Evolutionary conservation across 1,140 invertebrate species (phyloP), one percentile per base, ranked within the genome.

Genomic region (Meloidogyne chitwoodi): DNA sequence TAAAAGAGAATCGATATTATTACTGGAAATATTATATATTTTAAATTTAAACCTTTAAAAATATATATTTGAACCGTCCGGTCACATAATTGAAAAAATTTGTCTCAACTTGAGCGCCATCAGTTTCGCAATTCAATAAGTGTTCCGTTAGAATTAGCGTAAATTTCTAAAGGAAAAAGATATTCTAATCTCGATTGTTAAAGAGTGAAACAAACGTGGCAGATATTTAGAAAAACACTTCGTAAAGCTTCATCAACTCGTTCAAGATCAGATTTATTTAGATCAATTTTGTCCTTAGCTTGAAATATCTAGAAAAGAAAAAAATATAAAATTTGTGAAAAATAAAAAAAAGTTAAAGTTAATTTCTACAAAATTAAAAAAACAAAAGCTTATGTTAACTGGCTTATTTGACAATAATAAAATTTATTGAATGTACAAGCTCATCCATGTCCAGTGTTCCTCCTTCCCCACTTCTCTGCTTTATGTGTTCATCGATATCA

Each of bases 121-220:
- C 94, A 4, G 93, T 93, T 87, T 98, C 95, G 88, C 93, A 94
- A 48, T 92, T 90, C 38, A 94, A 93, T 79, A 98, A 90, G 90
- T 98, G 95, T 88, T 98, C 95, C 0, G 94, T 96, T 66, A 99
- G 90, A 80, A 96, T 94, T 93, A 98, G 97, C 77, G 98, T 98
- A 88, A 99, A 98, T 79, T 95, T 90, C 92, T 93, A 86, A 26
- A 80, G 79, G 61, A 24, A 10, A 12, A n/a, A 0, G 31, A 26
- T 65, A 66, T 38, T 10, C 34, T 72, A 22, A 41, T n/a, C n/a
- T n/a, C n/a, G 1, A 3, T 72, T 48, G 11, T 19, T 24, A 26
- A 22, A 74, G 2, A 22, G 6, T 11, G 0, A 63, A 34, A 79
- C 81, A 64, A 29, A 84, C 83, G 63, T 83, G 81, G 22, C 84